Base-by-base conservation (phyloP, 1,140 invertebrate species). In the Tribolium castaneum region DNA sequence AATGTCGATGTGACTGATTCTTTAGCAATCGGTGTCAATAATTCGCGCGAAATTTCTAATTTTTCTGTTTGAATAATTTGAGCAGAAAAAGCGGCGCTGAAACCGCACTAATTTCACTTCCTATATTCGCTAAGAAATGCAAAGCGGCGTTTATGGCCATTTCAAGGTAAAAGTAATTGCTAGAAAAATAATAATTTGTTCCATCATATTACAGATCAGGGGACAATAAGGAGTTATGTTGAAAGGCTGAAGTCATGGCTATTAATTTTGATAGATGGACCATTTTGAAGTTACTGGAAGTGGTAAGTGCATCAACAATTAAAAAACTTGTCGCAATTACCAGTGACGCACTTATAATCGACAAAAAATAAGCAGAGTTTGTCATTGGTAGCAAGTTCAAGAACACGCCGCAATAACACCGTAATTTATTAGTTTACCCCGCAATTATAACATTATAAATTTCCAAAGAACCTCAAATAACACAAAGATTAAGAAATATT, bases 271-370 rank as follows among this genome's bases (percentile, higher is more conserved):
- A 86, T 72, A 81, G 73, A 75, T 86, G 85, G 85, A 85, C 89
- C 35, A 84, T 88, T 75, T 85, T 90, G 76, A 89, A 89, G 83
- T 84, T 90, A 35, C 76, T 90, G 51, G 88, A 90, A 87, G 84
- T 90, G 86, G 89, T 90, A 85, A 82, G 89, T 51, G 19, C 50
- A 74, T 30, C 9, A 30, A 66, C 13, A 14, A 13, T 52, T 52
- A 52, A 16, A 52, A 52, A 52, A 19, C 51, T 52, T 14, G 51
- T 52, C 13, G 51, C 35, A 52, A 51, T 25, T 54, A 54, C 19
- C n/a, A 19, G 10, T 56, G 52, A 54, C 59, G 59, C 59, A 66
- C 10, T 25, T 35, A 35, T 12, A 30, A n/a, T 66, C 1, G 45
- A n/a, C 6, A 35, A 66, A 35, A 35, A 66, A 66, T 34, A 35